These are phyloP conservation scores for Micromussa lordhowensis DNA, from an alignment of 92 coral and sea anemone genomes.

Conservation along the genomic window DNA sequence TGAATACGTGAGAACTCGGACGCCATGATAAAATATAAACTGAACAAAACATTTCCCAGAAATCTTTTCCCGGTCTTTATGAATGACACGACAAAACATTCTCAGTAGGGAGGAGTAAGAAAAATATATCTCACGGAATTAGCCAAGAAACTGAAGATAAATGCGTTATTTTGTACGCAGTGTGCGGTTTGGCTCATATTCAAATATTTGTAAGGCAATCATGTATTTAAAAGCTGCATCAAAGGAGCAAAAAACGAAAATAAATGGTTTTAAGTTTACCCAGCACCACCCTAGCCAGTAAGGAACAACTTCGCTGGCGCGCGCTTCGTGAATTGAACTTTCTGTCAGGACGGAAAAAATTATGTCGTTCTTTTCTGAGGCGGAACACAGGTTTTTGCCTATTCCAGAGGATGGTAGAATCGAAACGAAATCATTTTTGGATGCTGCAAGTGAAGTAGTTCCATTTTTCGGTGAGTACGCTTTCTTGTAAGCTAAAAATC, in stretches of 20 bases:
- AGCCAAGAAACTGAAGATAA: background rate
- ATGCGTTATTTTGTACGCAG: background rate
- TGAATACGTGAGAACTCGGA: slow-evolving; percentile 74
- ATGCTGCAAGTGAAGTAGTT: slow-evolving; percentile 89
- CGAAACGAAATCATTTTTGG: slow-evolving; percentile 87
- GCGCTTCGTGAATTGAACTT: background rate
- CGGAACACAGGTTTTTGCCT: slow-evolving; percentile 77
- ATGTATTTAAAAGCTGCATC: background rate
- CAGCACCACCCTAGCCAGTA: slow-evolving; percentile 21
- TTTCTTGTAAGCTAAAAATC: background rate
- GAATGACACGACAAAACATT: slow-evolving; percentile 22
- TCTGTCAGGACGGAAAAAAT: background rate
- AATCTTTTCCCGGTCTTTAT: slow-evolving; percentile 55
- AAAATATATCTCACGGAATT: background rate
- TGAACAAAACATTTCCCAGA: slow-evolving; percentile 91
- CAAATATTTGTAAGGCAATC: background rate
- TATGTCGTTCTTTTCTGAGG: slow-evolving; percentile 93
- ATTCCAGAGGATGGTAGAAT: slow-evolving; percentile 88
- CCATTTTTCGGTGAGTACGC: slow-evolving; percentile 90
- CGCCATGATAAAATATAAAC: slow-evolving; percentile 73
- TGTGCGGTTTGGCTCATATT: background rate
- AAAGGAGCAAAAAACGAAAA: too few species aligned
- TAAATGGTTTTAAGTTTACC: background rate
- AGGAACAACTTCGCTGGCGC: background rate
- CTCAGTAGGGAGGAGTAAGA: slow-evolving; percentile 5